phyloP scores from a whole-genome alignment of 2,113 vertebrate species.

The Danio rerio region DNA sequence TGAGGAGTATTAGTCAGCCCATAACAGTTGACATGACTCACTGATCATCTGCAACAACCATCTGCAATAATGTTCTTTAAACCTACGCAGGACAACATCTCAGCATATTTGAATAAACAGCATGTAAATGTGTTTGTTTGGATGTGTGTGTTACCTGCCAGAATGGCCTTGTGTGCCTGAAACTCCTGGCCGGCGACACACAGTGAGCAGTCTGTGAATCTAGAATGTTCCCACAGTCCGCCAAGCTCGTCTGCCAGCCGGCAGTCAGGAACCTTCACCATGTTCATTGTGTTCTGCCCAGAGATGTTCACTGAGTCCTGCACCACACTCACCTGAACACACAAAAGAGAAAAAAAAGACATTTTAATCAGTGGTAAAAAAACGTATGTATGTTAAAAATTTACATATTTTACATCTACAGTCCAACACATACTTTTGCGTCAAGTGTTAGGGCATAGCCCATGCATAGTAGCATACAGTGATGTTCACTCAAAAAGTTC shows the following conservation, averaged over 20 bases:
- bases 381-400: too few relatives aligned
- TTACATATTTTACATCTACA: too few relatives aligned
- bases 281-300: constrained; percentile 90
- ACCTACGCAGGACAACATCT: neutral
- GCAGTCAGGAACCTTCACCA: constrained; percentile 92
- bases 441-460: too few relatives aligned
- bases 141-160: constrained; percentile 82
- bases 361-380: too few relatives aligned
- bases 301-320: constrained; percentile 94
- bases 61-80: neutral
- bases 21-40: neutral
- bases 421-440: too few relatives aligned
- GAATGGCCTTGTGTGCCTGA: constrained; percentile 91
- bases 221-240: constrained; percentile 89
- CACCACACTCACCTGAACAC: constrained; percentile 87
- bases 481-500: too few relatives aligned
- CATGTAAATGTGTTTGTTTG: constrained; percentile 7
- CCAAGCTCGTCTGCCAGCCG: constrained; percentile 89
- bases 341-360: constrained; percentile 40
- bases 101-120: neutral
- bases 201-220: constrained; percentile 90
- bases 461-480: too few relatives aligned
- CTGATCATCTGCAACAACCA: too few relatives aligned
- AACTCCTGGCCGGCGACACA: constrained; percentile 91
- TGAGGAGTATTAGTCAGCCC: neutral